Evolutionary conservation across 2,797 vertebrate genomes (phyloP), one percentile per base, ranked within the genome.

Genomic region (Pseudochirops corinnae): DNA sequence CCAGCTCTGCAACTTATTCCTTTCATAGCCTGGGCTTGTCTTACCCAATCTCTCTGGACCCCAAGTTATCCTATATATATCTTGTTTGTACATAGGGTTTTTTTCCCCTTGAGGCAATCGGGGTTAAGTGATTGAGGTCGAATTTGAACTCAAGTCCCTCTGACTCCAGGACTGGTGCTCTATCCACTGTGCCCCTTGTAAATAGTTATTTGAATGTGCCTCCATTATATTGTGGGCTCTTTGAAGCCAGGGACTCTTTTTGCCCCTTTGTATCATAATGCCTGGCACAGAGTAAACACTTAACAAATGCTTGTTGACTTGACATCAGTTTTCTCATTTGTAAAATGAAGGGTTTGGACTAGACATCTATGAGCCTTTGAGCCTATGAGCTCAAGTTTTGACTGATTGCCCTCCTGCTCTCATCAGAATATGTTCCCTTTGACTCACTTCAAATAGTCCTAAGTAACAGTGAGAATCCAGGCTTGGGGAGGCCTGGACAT

Each of bases 401-500:
- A 55, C 56, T 39, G 56, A 3, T 1, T 4, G 9, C 28, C 18
- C 5, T 90, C 60, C 6, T 82, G 74, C 0, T 82, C 29, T 53
- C 28, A 16, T 58, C 18, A 74, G 60, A 46, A 7, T 58, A 31
- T 21, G 21, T 60, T 90, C 24, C n/a, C 16, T 82, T 82, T 82
- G 67, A 24, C 21, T 53, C 12, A 28, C 91, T 39, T 18, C 7
- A 46, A 5, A 21, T 33, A 62, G n/a, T 92, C 56, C n/a, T 33
- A 91, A 90, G 94, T 28, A 87, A 95, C 90, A 56, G 90, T 57
- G 67, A 91, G 91, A 87, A 29, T 46, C 29, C 50, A n/a, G 16
- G 7, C 4, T 0, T 0, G 5, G 24, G 92, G 3, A 56, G 91
- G 53, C 33, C 3, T 11, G 56, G 46, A 52, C 46, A 21, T 18